A percentile compares a stretch with the other conserved stretches of the same genome.
These are phyloP conservation scores for Damaliscus lunatus DNA, from an alignment of 2,113 vertebrate species.

Conservation along the genomic window DNA sequence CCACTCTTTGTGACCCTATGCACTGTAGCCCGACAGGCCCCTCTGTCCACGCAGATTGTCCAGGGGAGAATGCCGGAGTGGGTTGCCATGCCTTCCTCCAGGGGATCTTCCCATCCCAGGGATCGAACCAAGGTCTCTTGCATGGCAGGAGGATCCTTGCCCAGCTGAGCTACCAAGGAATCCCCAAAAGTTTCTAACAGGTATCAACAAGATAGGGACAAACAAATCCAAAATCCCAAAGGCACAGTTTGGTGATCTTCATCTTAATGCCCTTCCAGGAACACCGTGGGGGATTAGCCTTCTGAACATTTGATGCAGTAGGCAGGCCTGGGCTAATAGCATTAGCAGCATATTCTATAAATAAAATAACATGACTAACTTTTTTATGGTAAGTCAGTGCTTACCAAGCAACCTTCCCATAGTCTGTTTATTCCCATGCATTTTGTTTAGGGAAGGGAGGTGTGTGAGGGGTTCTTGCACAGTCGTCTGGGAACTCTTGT, in stretches of 20 bases:
- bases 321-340: not conserved
- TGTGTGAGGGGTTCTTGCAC: not conserved
- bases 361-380: not conserved
- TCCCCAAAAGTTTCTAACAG: not conserved
- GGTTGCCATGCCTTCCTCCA: not conserved
- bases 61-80: not conserved
- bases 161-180: not conserved
- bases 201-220: not conserved
- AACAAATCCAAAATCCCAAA: not conserved
- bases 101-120: not conserved
- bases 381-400: not conserved
- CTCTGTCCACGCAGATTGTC: not conserved
- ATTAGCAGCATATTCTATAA: not conserved
- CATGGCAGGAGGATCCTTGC: not conserved
- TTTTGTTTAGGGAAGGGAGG: not conserved
- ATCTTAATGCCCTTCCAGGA: accelerated
- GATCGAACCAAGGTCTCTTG: not conserved
- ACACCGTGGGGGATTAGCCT: too few relatives aligned
- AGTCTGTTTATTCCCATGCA: not conserved
- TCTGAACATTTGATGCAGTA: not conserved
- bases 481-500: not conserved
- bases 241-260: not conserved
- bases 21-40: not conserved
- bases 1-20: not conserved
- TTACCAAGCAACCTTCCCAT: not conserved